Base-by-base conservation (phyloP, 2,113 vertebrate species). In the Enhydra lutris region DNA sequence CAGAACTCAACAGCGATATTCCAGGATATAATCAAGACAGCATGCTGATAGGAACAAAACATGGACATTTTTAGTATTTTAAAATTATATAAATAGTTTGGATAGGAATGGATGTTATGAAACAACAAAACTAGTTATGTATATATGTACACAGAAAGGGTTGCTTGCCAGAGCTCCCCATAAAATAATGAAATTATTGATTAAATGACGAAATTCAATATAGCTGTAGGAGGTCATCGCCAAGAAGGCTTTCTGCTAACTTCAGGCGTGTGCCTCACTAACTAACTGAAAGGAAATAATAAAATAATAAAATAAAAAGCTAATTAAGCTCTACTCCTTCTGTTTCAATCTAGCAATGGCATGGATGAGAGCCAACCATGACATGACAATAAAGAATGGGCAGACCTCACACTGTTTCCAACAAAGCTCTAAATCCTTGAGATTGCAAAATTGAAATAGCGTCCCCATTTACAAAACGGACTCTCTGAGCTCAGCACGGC, bases 161-260 rank as follows among this genome's bases (percentile, higher is more conserved):
- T 39, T 39, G 39, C 39, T 39, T 39, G 39, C 39, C 17, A 18
- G 65, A 91, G 36, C 14, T 18, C 13, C 23, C 23, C 20, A 10
- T 8, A 29, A 86, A 94, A 80, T 69, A 65, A 89, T 55, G 47
- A 87, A 92, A 79, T 67, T 61, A 85, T 63, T 50, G 74, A 94
- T 83, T 31, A 45, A 79, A 84, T 65, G 57, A 95, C 23, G 42
- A 95, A 95, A 94, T 39, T 8, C 47, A 94, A 1, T 63, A 76
- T 34, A 79, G 90, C 59, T 50, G 18, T 21, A 86, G 82, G 86
- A 50, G 92, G 69, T 52, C 59, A 78, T 78, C 80, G 63, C n/a
- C 45, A 15, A 29, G 50, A 65, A 61, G 55, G 23, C 26, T 73
- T 17, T 0, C 3, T 14, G 73, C 65, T 50, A 84, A 67, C 45